Evolutionary conservation across 2,888 invertebrate species (phyloP), one percentile per base, ranked within the genome.

Genomic region (Chrysomela aeneicollis): DNA sequence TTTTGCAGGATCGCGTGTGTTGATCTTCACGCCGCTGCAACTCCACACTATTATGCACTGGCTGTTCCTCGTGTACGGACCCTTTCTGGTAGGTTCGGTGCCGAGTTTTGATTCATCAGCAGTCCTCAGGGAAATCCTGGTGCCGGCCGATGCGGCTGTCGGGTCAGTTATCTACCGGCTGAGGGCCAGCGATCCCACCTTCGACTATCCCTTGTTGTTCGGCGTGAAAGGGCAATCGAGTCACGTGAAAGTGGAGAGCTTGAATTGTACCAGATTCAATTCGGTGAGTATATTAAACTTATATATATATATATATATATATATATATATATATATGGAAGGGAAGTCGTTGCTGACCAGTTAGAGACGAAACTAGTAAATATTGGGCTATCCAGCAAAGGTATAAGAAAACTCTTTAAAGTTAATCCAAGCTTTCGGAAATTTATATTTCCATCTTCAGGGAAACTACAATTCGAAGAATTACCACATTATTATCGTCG

Each of bases 71-170:
- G 67, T 77, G 59, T 76, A 69, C 70, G 74, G 73, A 55, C 66
- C 72, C 9, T 62, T 73, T 53, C 64, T 73, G 57, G 77, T 76
- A 35, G 70, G 73, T 73, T 89, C 91, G 77, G 90, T 92, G 81
- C 94, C 94, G 61, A 89, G 90, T 78, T 93, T 94, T 86, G 94
- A 94, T 84, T 89, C 92, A 66, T 89, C 92, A 76, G 92, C 93
- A 72, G 88, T 91, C 77, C 92, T 95, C 90, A 87, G 91, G 77
- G 87, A 92, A 72, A 91, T 94, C 68, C 85, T 94, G 63, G 89
- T 95, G 64, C 95, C 95, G 61, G 89, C 92, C 55, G 94, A 94
- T 82, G 92, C 93, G 53, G 88, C 91, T 76, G 89, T 92, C 75
- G 92, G 92, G 75, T 90, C 93, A 61, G 90, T 94, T 79, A 91